A percentile compares a stretch with the other conserved stretches of the same genome.
phyloP scores from a whole-genome alignment of 2,797 vertebrate species.

The Heteromormyrus szaboi region DNA sequence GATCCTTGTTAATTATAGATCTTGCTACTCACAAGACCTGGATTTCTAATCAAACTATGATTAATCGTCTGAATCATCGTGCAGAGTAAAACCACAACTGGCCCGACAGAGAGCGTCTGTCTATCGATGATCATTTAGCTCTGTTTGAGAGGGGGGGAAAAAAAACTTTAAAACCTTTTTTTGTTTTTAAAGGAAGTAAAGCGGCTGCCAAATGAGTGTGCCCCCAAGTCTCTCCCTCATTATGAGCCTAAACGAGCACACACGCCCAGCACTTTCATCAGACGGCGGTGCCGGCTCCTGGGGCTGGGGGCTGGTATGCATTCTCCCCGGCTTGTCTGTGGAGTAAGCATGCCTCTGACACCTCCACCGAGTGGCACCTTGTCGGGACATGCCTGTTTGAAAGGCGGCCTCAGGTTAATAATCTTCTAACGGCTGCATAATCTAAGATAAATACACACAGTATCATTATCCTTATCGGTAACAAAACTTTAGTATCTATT shows the following conservation, averaged over 20 bases:
- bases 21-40: conserved; percentile 57
- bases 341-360: conserved; percentile 74
- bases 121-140: conserved; percentile 59
- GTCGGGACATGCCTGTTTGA: conserved; percentile 84
- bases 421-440: conserved; percentile 77
- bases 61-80: conserved; percentile 72
- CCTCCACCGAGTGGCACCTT: conserved; percentile 62
- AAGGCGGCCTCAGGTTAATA: conserved; percentile 77
- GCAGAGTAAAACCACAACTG: conserved; percentile 67
- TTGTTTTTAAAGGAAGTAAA: conserved; percentile 75
- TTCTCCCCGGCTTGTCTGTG: conserved; percentile 72
- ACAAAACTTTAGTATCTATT: conserved; percentile 46
- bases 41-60: conserved; percentile 67
- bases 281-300: neutral
- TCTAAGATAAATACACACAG: conserved; percentile 73
- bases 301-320: conserved; percentile 72
- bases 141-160: conserved; percentile 38
- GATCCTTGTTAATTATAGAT: neutral
- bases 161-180: conserved; percentile 59
- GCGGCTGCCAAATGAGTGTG: conserved; percentile 73
- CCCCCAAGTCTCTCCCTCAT: conserved; percentile 76
- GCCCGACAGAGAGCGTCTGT: conserved; percentile 61
- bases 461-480: conserved; percentile 75
- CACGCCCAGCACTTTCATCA: conserved; percentile 34
- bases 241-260: conserved; percentile 83